Base-by-base conservation (phyloP, 2,888 invertebrate species). In the Galeopsomyia nigrocyanea region DNA sequence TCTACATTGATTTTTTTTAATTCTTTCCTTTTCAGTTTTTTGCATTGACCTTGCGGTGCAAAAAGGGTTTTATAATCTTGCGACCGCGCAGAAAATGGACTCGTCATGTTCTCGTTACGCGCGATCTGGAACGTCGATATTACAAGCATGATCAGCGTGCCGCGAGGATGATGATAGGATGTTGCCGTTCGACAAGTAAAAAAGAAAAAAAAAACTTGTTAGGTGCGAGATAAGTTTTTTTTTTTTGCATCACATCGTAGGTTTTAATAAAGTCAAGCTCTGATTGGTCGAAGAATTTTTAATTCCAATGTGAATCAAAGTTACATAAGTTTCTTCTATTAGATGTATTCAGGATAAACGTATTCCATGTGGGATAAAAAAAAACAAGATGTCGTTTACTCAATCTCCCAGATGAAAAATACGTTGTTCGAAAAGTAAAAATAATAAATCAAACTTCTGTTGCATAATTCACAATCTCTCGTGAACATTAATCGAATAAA, bases 261-360 rank as follows among this genome's bases (percentile, higher is more conserved):
- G 10, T 39, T 39, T 3, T 39, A 39, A 39, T 39, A 39, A 39
- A 39, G 39, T 3, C 39, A 39, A 39, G 39, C 39, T 39, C 39
- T 39, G 39, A 10, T 39, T 39, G 39, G 10, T 10, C 1, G 7
- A 39, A 39, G 39, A 7, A 26, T 39, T 39, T 39, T 13, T 7
- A 7, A 13, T 39, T 39, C 39, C 5, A 39, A 39, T 39, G 39
- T 5, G 13, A 39, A 39, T 66, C 9, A 50, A 1, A 0, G 50
- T 55, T 68, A 46, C 21, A 57, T 62, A 39, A 53, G 60, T 31
- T 9, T 31, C 19, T 56, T 26, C 22, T 14, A 17, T 62, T 50
- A 69, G 47, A 50, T 63, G n/a, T 57, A 63, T 31, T 53, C 10
- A 31, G 49, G 51, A 46, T 51, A 70, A 70, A 5, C 21, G 13